Conservation (phyloP, 2,113 vertebrate species). For the Peromyscus leucopus region DNA sequence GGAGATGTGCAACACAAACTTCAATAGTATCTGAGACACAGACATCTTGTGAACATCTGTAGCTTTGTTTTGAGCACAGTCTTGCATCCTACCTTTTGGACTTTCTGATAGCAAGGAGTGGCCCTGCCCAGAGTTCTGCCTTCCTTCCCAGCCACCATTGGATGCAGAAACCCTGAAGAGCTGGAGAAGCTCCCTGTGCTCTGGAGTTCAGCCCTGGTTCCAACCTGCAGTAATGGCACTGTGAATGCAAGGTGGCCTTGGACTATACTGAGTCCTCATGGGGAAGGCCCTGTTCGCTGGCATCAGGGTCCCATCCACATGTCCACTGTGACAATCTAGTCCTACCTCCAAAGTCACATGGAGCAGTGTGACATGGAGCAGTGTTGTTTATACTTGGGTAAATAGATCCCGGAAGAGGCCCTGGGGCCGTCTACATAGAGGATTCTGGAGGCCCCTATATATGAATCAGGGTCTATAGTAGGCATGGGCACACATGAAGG, state of each 20-base stretch:
- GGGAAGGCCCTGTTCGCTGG: not conserved
- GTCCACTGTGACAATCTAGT: not conserved
- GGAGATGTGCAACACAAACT: not conserved
- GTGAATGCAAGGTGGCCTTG: not conserved
- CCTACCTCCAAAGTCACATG: not conserved
- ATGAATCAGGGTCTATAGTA: not conserved
- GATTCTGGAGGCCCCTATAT: not conserved
- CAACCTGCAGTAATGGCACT: fast-evolving
- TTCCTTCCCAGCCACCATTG: not conserved
- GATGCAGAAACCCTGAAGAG: not conserved
- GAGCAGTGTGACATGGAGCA: too few species aligned
- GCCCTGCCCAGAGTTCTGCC: not conserved
- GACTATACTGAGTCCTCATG: not conserved
- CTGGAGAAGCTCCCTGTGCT: not conserved
- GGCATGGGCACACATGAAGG: not conserved
- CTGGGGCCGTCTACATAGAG: not conserved
- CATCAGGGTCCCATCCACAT: not conserved
- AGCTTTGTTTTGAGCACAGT: not conserved
- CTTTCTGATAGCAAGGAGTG: not conserved
- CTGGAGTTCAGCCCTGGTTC: not conserved
- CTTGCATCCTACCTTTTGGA: not conserved
- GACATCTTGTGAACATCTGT: not conserved
- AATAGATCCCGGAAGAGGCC: not conserved
- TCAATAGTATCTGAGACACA: not conserved
- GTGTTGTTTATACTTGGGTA: fast-evolving